Evolutionary conservation across 2,888 invertebrate species (phyloP), one percentile per base, ranked within the genome.

Genomic region (Ernsta delagoae): DNA sequence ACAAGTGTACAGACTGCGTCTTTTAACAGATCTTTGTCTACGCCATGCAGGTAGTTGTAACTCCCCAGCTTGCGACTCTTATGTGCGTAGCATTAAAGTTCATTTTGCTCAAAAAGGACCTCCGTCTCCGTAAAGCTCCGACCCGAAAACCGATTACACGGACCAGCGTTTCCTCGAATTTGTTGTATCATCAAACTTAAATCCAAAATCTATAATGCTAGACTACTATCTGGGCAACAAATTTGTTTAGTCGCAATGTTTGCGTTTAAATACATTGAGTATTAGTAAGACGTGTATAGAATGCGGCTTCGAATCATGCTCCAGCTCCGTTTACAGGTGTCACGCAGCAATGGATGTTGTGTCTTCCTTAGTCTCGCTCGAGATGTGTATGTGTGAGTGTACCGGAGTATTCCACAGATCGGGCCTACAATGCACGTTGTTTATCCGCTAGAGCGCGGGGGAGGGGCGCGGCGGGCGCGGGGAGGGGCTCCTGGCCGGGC

Each of bases 391-490:
- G 82, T 85, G 81, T 83, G 83, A 80, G 78, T 78, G 74, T 74
- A 80, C 78, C 81, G 79, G 83, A 84, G 83, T 82, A 83, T 86
- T 84, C 82, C 85, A 85, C 83, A 86, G 91, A 89, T 88, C 89
- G 87, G 87, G 89, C 85, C 90, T 88, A 92, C 92, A 90, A 89
- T 92, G 92, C 92, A 92, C 84, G 92, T 92, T 92, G 92, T 92
- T 92, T 92, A 92, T 92, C 91, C 92, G 89, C 83, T 81, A 81
- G 88, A 87, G 88, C 80, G 86, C 81, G 88, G 87, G 84, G 75
- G 78, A 80, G 73, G 71, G 75, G 72, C 50, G 74, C 56, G 74
- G 74, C 68, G 72, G 54, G 74, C 70, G 78, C 74, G 78, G 74
- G 75, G 73, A 74, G 78, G 76, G 79, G 90, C 89, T 88, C 87